Base-by-base conservation (phyloP, 2,797 vertebrate genomes). In the Acanthurus tractus region DNA sequence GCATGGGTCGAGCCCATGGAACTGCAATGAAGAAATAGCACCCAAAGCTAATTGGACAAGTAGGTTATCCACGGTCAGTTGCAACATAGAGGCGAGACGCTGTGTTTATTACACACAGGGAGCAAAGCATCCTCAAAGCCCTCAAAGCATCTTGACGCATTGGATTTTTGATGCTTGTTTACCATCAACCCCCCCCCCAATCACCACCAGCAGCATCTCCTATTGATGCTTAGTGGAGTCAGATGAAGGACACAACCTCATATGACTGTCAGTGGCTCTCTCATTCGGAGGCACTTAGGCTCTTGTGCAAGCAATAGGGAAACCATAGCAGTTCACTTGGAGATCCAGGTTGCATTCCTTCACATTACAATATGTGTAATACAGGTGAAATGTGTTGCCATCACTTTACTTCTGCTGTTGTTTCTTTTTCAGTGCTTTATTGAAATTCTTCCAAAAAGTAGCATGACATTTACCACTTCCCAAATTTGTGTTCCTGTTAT, bases 181-280 rank as follows among this genome's bases (percentile, higher is more conserved):
- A 87, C 75, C 79, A 40, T 34, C 6, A 3, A 2, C 25, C 25
- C 25, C 29, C 29, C 29, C 29, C 29, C 29, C 29, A 29, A 49
- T 25, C 48, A 49, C 25, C 78, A 22, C 3, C 72, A 74, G 1
- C 79, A 65, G 55, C 85, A 83, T 86, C 83, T 73, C 54, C 59
- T 29, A 53, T 17, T 59, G 83, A 79, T 85, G 86, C 84, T 70
- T 0, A 2, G 44, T 55, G 77, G 83, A 85, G 87, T 89, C 87
- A 78, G 67, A 71, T 89, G 87, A 93, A 90, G 91, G 90, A 85
- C 84, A 80, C 67, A 66, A 46, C 70, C 77, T 67, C 71, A 14
- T 70, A 62, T 65, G 79, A 70, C 70, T 64, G 44, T 29, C 34
- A 57, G 48, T 9, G 54, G 29, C 56, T 59, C 48, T 54, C 13